Conservation (phyloP, 2,888 invertebrate genomes). For the Liodrosophila aerea region DNA sequence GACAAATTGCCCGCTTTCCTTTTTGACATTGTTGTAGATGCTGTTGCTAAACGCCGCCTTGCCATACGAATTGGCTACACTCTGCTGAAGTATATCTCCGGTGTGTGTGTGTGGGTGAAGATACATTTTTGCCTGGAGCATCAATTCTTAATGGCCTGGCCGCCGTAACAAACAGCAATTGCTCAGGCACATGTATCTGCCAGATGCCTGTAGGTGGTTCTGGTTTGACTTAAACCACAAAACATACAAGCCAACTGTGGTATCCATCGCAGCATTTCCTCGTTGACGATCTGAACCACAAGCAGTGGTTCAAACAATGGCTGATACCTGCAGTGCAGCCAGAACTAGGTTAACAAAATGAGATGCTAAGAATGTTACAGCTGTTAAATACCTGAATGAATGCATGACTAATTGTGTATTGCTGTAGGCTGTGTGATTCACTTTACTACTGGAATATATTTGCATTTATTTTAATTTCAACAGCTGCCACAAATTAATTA, state of each 20-base stretch:
- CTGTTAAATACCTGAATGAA: not conserved
- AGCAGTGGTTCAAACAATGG: conserved; percentile 1
- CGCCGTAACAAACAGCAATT: conserved; percentile 15
- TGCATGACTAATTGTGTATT: no score
- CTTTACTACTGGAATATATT: no score
- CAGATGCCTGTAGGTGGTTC: not conserved
- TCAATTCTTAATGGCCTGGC: conserved; percentile 51
- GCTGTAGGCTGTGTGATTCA: no score
- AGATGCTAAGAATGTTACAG: no score
- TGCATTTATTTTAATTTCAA: no score
- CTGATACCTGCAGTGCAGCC: no score
- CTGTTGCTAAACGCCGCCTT: conserved; percentile 55
- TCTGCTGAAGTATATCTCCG: not conserved
- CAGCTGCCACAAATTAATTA: conserved; percentile 10
- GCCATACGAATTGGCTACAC: conserved; percentile 53
- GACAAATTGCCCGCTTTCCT: conserved; percentile 65
- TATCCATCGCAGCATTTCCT: not conserved
- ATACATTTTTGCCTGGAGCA: conserved; percentile 31
- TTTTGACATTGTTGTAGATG: conserved; percentile 48
- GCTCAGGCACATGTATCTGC: conserved; percentile 1
- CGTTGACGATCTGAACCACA: no score
- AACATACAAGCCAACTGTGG: no score
- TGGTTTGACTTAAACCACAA: conserved; percentile 9
- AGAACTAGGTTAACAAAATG: no score
- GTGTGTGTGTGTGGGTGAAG: conserved; percentile 13